Percentiles rank a stretch among this genome's conserved stretches.
Evolutionary conservation across 1,140 invertebrate species (phyloP).

Genomic region (Battus philenor): DNA sequence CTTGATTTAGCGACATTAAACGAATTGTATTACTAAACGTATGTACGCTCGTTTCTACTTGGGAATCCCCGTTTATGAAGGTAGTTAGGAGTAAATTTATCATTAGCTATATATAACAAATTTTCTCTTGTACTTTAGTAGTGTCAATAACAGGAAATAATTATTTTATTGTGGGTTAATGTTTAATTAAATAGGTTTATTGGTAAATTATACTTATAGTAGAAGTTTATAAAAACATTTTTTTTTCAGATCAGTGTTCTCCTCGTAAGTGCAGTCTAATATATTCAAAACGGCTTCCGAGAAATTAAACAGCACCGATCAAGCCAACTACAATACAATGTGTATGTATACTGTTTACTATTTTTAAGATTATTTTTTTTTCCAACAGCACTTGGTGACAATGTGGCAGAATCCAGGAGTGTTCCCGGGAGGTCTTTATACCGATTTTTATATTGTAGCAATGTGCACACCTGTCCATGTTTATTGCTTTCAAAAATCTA

Average conservation of each 20-base stretch:
- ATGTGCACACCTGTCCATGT: no score
- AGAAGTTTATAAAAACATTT: slow-evolving; percentile 12
- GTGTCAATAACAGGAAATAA: no score
- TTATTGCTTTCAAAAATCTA: no score
- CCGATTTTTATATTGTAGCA: slow-evolving; percentile 28
- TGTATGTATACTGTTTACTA: slow-evolving; percentile 63
- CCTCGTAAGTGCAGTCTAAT: slow-evolving; percentile 35
- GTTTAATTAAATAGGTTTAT: background rate
- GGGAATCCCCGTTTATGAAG: no score
- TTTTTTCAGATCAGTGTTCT: slow-evolving; percentile 23
- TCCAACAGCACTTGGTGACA: slow-evolving; percentile 48
- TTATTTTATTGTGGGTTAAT: background rate
- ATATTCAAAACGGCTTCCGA: slow-evolving; percentile 53
- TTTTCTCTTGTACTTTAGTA: no score
- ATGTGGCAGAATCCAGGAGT: slow-evolving; percentile 71
- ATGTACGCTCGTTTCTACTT: no score
- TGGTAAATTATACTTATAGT: background rate
- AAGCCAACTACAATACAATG: slow-evolving; percentile 70
- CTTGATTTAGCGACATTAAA: no score
- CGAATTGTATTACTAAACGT: no score
- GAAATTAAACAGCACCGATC: slow-evolving; percentile 51
- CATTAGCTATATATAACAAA: no score
- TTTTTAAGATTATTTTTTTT: slow-evolving; percentile 34
- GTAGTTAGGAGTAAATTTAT: no score
- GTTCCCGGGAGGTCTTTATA: slow-evolving; percentile 59